Conservation (phyloP, 2,113 vertebrate genomes). For the Cyphomyrus discorhynchus region DNA sequence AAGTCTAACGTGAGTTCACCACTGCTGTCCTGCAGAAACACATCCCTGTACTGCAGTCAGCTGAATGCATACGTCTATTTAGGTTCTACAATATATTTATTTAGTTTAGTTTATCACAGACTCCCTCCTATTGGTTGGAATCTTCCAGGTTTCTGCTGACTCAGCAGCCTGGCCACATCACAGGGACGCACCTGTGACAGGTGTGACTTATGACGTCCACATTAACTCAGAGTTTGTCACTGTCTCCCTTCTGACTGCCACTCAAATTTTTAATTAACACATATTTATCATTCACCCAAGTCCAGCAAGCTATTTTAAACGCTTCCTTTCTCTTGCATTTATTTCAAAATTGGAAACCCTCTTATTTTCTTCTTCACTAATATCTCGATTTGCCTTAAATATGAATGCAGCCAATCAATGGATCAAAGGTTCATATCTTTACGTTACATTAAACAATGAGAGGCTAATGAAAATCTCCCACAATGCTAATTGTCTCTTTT, state of each 20-base stretch:
- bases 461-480: background rate
- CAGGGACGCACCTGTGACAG: background rate
- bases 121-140: background rate
- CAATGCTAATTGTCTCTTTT: background rate
- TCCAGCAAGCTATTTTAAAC: background rate
- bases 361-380: background rate
- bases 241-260: background rate
- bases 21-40: background rate
- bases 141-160: background rate
- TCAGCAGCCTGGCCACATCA: background rate
- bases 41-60: background rate
- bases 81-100: background rate
- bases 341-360: background rate
- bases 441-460: background rate
- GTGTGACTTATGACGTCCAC: background rate
- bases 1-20: background rate
- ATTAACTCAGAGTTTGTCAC: slow-evolving; percentile 6
- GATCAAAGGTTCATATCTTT: background rate
- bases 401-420: background rate
- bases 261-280: background rate
- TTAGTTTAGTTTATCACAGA: background rate
- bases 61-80: background rate
- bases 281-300: background rate
- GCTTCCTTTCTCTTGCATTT: background rate
- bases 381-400: background rate